A percentile compares a stretch with the other conserved stretches of the same genome.
Conservation (phyloP, 2,113 vertebrate species). For the Spilogale gracilis region DNA sequence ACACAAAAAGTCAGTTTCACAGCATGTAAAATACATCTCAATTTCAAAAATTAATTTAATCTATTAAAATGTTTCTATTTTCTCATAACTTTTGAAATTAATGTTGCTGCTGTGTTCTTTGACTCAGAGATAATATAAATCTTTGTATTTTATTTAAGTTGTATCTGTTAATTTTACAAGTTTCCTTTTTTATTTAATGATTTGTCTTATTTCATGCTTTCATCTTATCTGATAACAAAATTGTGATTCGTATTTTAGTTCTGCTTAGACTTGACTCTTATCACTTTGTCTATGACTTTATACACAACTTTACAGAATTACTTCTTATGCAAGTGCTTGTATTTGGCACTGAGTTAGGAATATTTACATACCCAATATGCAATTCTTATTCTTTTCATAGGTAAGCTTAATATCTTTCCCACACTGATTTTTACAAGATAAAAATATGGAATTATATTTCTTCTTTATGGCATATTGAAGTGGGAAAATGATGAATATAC, state of each 20-base stretch:
- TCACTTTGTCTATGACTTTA: background rate
- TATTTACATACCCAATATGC: background rate
- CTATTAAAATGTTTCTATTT: background rate
- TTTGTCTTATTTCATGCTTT: conserved; percentile 21
- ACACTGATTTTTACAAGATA: background rate
- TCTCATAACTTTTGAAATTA: background rate
- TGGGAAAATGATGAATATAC: conserved; percentile 19
- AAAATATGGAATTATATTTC: background rate
- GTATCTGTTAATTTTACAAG: background rate
- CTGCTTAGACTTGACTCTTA: background rate
- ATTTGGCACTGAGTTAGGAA: background rate
- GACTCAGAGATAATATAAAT: background rate
- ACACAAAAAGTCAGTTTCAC: background rate
- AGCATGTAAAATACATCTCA: background rate
- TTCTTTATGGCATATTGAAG: background rate
- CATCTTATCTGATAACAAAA: background rate
- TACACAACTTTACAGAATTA: background rate
- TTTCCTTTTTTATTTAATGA: background rate
- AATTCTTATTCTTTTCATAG: background rate
- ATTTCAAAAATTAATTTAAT: background rate
- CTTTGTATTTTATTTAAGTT: background rate
- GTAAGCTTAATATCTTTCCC: background rate
- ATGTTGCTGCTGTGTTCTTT: background rate
- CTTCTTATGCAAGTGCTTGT: background rate
- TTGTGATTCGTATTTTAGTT: background rate